Evolutionary conservation across 2,113 vertebrate species (phyloP).

Genomic region (Hucho hucho): DNA sequence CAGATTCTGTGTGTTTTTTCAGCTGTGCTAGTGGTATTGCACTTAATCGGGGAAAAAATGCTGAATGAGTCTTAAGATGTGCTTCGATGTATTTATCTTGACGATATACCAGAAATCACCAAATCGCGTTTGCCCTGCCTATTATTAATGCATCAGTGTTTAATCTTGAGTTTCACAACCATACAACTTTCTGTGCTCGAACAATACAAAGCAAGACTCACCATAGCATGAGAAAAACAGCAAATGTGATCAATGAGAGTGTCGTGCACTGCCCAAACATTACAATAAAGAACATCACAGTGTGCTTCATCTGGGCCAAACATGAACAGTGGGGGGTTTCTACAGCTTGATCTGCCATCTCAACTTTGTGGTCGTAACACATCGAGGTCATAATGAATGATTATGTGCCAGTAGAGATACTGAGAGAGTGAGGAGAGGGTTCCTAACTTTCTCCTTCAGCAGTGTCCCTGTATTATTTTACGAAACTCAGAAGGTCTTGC

Average conservation of each 20-base stretch:
- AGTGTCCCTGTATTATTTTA: background rate
- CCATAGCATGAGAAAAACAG: background rate
- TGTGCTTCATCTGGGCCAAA: background rate
- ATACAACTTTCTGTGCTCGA: background rate
- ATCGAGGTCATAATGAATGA: background rate
- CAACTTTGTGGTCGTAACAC: too few relatives aligned
- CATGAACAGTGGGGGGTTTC: background rate
- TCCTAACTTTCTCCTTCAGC: constrained; percentile 3
- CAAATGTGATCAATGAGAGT: background rate
- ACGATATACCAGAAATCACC: too few relatives aligned
- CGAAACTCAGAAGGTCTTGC: constrained; percentile 1
- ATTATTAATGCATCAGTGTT: background rate
- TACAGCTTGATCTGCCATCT: background rate
- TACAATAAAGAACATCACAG: background rate
- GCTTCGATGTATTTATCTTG: too few relatives aligned
- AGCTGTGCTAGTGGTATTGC: too few relatives aligned
- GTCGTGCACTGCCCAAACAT: background rate
- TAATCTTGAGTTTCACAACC: background rate
- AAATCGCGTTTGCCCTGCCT: too few relatives aligned
- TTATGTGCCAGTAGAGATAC: too few relatives aligned
- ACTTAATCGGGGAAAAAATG: too few relatives aligned
- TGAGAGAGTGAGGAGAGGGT: too few relatives aligned
- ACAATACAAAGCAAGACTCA: background rate
- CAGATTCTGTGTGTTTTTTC: too few relatives aligned
- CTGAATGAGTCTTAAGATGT: too few relatives aligned